Conservation (phyloP, 2,888 invertebrate species). For the Heliconius cydno region DNA sequence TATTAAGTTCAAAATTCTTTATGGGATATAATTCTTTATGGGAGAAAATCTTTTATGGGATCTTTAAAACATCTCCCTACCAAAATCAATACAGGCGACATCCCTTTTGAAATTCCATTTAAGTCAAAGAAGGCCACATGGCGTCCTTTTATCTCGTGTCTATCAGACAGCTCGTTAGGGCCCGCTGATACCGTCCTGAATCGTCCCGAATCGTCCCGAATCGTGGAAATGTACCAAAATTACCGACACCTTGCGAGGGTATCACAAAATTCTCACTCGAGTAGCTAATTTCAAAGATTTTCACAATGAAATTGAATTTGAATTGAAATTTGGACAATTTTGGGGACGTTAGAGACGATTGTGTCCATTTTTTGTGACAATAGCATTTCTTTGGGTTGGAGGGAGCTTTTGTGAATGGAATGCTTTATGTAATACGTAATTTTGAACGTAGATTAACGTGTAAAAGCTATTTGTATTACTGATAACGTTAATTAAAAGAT, state of each 20-base stretch:
- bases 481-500: not conserved
- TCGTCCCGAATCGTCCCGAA: conserved; percentile 31
- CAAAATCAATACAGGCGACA: conserved; percentile 25
- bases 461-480: conserved; percentile 1
- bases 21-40: no score
- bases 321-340: conserved; percentile 46
- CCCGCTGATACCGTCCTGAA: conserved; percentile 34
- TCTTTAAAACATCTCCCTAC: conserved; percentile 16
- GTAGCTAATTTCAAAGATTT: conserved; percentile 48
- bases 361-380: conserved; percentile 30
- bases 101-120: conserved; percentile 34
- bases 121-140: conserved; percentile 39
- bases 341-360: conserved; percentile 30
- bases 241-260: conserved; percentile 42
- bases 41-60: not conserved
- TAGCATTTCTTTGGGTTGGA: conserved; percentile 17
- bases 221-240: conserved; percentile 34
- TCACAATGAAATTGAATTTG: conserved; percentile 44
- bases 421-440: not conserved
- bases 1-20: conserved; percentile 4
- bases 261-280: conserved; percentile 46
- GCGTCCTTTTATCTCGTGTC: conserved; percentile 41
- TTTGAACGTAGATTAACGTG: not conserved
- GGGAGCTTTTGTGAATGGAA: not conserved
- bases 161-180: conserved; percentile 46